These are phyloP conservation scores for Amaurobius ferox DNA, from an alignment of 2,888 invertebrate genomes.

Conservation along the genomic window DNA sequence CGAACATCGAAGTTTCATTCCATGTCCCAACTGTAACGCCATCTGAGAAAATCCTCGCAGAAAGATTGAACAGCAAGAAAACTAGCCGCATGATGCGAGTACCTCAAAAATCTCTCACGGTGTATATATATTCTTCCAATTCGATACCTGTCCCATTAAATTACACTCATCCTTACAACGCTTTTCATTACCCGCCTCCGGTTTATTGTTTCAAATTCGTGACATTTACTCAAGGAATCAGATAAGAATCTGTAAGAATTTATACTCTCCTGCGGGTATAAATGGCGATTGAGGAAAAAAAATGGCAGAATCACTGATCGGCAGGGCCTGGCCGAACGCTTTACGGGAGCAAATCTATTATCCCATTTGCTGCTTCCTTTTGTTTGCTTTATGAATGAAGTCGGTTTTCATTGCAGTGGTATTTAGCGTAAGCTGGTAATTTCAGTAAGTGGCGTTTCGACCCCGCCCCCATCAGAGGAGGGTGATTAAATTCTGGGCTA, in stretches of 20 bases:
- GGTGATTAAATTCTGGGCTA: background rate
- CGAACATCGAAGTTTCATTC: too few relatives aligned
- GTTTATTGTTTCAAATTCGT: slow-evolving; percentile 66
- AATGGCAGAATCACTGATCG: slow-evolving; percentile 12
- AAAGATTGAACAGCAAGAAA: too few relatives aligned
- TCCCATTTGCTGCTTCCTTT: slow-evolving; percentile 35
- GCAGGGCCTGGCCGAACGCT: slow-evolving; percentile 24
- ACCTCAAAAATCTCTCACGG: too few relatives aligned
- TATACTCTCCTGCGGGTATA: slow-evolving; percentile 5
- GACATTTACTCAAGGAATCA: slow-evolving; percentile 48
- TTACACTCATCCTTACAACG: slow-evolving; percentile 11
- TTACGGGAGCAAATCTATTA: slow-evolving; percentile 45
- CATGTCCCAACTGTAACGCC: too few relatives aligned
- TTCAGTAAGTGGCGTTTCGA: slow-evolving; percentile 42
- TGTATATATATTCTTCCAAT: too few relatives aligned
- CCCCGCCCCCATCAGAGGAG: background rate
- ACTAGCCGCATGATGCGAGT: too few relatives aligned
- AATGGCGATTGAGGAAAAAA: background rate
- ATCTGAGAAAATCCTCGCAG: too few relatives aligned
- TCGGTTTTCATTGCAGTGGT: slow-evolving; percentile 36
- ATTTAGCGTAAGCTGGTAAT: slow-evolving; percentile 35
- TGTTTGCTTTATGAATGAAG: slow-evolving; percentile 50
- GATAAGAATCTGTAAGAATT: slow-evolving; percentile 46
- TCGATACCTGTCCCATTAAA: background rate
- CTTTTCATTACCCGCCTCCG: slow-evolving; percentile 33